Base-by-base conservation (phyloP, 2,113 vertebrate species). In the Jacana jacana region DNA sequence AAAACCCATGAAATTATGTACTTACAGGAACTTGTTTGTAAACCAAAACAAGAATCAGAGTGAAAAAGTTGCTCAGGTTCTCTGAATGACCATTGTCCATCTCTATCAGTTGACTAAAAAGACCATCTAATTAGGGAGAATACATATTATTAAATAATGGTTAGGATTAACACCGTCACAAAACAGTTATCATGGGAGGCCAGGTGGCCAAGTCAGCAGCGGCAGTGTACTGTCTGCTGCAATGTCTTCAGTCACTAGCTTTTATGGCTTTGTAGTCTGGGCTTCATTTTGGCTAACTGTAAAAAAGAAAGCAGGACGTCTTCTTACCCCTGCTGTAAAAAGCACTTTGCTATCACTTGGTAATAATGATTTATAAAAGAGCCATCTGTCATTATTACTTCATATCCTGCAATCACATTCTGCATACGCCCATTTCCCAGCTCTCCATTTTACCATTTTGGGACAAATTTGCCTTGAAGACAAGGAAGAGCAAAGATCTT, bases 221-320 rank as follows among this genome's bases (percentile, higher is more conserved):
- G 60, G 4, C 51, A 85, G 35, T 0, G 3, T 31, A 15, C 22
- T 17, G 2, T 0, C 3, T 17, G 17, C n/a, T 84, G 11, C 11
- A 16, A 64, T 51, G 4, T 39, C 35, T 79, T 75, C 22, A 51
- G 8, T 16, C 17, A 68, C n/a, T n/a, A n/a, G n/a, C 9, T 55
- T 61, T 35, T 37, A 2, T 17, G 14, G 7, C 40, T 79, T 79
- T 73, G 57, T 61, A 39, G 25, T n/a, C 40, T 28, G 17, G 48
- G 11, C 23, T 72, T 78, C 48, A 51, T 27, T 81, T 91, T 68
- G 37, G 35, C 11, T 60, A 15, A 8, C 22, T 31, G 16, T 30
- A 52, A 37, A 61, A 52, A 35, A 25, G 42, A 25, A 13, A 72
- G 13, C 3, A 51, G 39, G 7, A 76, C 33, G 71, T 1, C 0